Evolutionary conservation across 2,797 vertebrate genomes (phyloP), one percentile per base, ranked within the genome.

Genomic region (Tokudaia tokunoshimensis): DNA sequence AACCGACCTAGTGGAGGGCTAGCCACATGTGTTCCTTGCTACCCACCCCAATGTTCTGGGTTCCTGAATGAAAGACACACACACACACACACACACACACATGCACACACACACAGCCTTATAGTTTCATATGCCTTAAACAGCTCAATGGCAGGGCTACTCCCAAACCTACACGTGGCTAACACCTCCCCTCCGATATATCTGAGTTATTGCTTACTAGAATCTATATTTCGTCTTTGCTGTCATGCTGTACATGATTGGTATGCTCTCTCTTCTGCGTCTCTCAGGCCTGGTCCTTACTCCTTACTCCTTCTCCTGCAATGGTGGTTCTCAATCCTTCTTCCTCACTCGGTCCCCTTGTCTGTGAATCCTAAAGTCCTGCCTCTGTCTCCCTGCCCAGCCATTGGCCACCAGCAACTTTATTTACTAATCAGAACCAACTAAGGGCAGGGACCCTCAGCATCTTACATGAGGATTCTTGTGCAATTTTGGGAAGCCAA

Each of bases 261-360:
- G 6, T 8, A 37, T 4, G n/a, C 15, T 70, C 34, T 72, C 70
- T 72, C 67, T 20, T 72, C 17, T 37, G n/a, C 70, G 20, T 17
- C n/a, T 72, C n/a, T 72, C 70, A 37, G 17, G n/a, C 70, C 70
- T 72, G n/a, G 70, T 37, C 17, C 70, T 72, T 37, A 72, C n/a
- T 37, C n/a, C 15, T 17, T 7, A 13, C 5, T 12, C 13, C 61
- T 9, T 3, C 4, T 4, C 31, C 31, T 0, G 2, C 34, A 70
- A 70, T 70, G 31, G 34, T 15, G 3, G 15, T n/a, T 70, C 31
- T 70, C 67, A 70, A n/a, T 70, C 67, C 14, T 70, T 6, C 34
- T 70, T 19, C 34, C 34, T 70, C 7, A 17, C 67, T 70, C 0
- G 31, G 67, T 70, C 34, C 67, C 34, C 14, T n/a, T n/a, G 34